phyloP scores from a whole-genome alignment of 2,888 invertebrate genomes.

The Capitulum mitella region DNA sequence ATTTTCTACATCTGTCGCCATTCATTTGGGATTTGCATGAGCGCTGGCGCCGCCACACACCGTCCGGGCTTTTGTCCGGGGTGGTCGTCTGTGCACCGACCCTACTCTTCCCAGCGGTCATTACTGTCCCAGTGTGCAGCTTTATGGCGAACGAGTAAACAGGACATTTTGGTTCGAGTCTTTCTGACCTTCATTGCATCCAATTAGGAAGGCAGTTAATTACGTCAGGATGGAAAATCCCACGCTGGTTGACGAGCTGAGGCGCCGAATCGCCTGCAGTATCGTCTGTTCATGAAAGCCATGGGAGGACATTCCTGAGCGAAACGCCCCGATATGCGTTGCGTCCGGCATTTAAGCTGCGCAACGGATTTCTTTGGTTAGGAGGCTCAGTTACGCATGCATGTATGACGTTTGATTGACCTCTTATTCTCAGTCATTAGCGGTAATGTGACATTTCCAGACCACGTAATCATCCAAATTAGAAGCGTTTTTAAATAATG shows the following conservation, averaged over 20 bases:
- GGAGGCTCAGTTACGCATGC: background rate
- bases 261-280: background rate
- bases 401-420: background rate
- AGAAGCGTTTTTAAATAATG: background rate
- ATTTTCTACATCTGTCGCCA: constrained; percentile 2
- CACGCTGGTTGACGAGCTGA: background rate
- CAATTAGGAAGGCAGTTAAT: background rate
- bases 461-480: background rate
- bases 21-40: constrained; percentile 5
- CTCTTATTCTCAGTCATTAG: background rate
- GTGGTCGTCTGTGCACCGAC: background rate
- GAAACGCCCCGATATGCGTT: too few relatives aligned
- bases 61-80: background rate
- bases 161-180: background rate
- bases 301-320: background rate
- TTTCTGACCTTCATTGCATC: background rate
- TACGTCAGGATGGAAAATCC: background rate
- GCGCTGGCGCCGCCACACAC: too few relatives aligned
- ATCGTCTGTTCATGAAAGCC: background rate
- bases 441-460: background rate
- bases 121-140: background rate
- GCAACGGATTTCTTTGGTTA: background rate
- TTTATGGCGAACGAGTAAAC: background rate
- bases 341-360: background rate
- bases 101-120: background rate